phyloP scores from a whole-genome alignment of 2,113 vertebrate genomes.

The Platysteira castanea region DNA sequence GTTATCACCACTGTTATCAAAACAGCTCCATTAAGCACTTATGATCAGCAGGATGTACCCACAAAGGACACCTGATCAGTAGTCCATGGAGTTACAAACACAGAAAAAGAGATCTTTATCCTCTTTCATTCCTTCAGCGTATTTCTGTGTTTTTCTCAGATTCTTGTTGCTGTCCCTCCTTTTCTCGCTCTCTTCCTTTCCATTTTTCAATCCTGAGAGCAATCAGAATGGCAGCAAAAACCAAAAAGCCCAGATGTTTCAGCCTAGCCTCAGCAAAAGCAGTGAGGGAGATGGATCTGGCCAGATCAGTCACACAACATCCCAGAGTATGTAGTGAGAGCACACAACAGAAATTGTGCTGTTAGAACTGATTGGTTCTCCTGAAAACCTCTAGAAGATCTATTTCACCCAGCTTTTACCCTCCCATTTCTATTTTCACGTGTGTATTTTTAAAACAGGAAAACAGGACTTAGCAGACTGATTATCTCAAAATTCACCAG shows the following conservation, averaged over 20 bases:
- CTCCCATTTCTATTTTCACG: not conserved
- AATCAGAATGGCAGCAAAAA: not conserved
- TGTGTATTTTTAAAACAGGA: not conserved
- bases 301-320: not conserved
- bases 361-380: not conserved
- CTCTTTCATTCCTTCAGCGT: not conserved
- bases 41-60: not conserved
- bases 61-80: not conserved
- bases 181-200: not conserved
- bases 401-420: not conserved
- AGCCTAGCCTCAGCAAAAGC: not conserved
- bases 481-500: not conserved
- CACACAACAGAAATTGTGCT: not conserved
- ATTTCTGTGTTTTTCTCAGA: not conserved
- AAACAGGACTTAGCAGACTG: not conserved
- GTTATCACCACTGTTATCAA: not conserved
- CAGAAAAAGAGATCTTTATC: not conserved
- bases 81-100: not conserved
- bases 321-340: not conserved
- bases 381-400: not conserved
- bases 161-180: not conserved
- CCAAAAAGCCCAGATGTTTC: not conserved
- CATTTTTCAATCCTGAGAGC: not conserved
- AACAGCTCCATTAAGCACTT: not conserved
- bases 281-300: not conserved